A percentile compares a stretch with the other conserved stretches of the same genome.
Conservation (phyloP, 1,140 invertebrate species). For the Papilio polyxenes region DNA sequence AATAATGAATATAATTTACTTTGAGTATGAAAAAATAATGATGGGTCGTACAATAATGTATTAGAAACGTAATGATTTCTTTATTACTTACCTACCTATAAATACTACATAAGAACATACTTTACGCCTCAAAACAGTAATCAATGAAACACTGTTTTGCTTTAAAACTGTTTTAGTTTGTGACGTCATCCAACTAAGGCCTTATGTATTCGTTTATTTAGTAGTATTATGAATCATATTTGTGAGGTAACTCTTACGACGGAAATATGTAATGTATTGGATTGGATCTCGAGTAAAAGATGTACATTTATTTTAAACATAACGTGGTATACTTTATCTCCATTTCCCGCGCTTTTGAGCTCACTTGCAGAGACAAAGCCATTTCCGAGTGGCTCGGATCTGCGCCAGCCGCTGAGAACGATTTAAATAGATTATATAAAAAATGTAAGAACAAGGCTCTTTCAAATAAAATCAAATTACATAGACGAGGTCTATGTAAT, state of each 20-base stretch:
- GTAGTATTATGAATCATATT: neutral
- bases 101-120: neutral
- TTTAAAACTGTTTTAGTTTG: neutral
- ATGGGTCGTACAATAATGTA: too few species aligned
- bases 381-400: constrained; percentile 63
- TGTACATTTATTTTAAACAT: constrained; percentile 53
- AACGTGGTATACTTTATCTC: constrained; percentile 71
- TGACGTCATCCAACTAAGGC: neutral
- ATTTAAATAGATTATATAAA: constrained; percentile 33
- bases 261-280: neutral
- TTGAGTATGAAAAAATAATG: neutral
- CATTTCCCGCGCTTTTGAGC: constrained; percentile 60
- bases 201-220: neutral
- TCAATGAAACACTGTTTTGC: too few species aligned
- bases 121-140: too few species aligned
- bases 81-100: too few species aligned
- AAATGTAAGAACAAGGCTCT: constrained; percentile 31
- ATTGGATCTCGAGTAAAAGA: neutral
- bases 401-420: constrained; percentile 39
- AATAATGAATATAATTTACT: neutral
- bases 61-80: too few species aligned
- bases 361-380: constrained; percentile 68
- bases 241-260: neutral
- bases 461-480: constrained; percentile 31
- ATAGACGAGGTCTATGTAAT: constrained; percentile 35